Evolutionary conservation across 1,140 invertebrate genomes (phyloP), one percentile per base, ranked within the genome.

Genomic region (Neodiprion fabricii): DNA sequence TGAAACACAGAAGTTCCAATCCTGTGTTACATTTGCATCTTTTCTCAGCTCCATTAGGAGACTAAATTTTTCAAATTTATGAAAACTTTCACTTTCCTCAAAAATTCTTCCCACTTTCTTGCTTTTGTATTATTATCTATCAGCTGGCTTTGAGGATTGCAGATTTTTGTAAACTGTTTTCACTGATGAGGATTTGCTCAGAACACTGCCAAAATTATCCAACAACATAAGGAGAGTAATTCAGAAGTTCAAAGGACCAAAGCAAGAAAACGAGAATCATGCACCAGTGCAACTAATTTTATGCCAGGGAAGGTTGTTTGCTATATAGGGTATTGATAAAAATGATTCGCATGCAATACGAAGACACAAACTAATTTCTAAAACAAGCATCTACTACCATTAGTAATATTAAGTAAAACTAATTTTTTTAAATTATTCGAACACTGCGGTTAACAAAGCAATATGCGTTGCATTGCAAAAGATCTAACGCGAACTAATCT

Each of bases 1-100:
- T 69, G 67, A 69, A 69, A 69, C 67, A 69, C 67, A 69, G 67
- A 69, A 69, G 67, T 69, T 47, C 67, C 67, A 69, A 23, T 21
- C 40, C 67, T 47, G 67, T 69, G 67, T 23, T 47, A 69, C 67
- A 69, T 69, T 74, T 53, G 21, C 66, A 65, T 72, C 48, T 28
- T 48, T 48, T 48, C n/a, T 23, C 23, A 49, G 21, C 48, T 47
- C 70, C 50, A 23, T 49, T 12, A 17, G 3, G 12, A 47, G 17
- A 72, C 48, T 9, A 28, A 49, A 49, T 14, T 72, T 47, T 48
- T 72, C 70, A 12, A 17, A 48, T 72, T 28, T 17, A 47, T 49
- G n/a, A 72, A 49, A 4, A 28, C n/a, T 49, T 61, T 28, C 48
- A 40, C n/a, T 23, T 72, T 49, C 21, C 50, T 12, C 48, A 48